A percentile compares a stretch with the other conserved stretches of the same genome.
Evolutionary conservation across 2,113 vertebrate genomes (phyloP).

Genomic region (Stigmatopora argus): DNA sequence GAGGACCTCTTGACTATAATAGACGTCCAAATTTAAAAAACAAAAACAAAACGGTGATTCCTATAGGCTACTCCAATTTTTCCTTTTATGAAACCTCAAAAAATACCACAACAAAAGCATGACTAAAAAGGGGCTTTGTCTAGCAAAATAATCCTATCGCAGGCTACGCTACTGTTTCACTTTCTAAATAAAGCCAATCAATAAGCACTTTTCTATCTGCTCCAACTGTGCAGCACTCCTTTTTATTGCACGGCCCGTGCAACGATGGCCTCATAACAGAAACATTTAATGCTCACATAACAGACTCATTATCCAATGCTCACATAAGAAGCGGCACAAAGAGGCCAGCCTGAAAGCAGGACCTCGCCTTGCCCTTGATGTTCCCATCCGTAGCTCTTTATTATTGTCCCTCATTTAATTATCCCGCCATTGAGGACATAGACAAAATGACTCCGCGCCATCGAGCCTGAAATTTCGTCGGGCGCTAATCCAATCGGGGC

Average conservation of each 20-base stretch:
- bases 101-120: no score
- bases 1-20: no score
- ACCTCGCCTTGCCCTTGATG: conserved; percentile 30
- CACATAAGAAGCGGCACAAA: not conserved
- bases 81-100: no score
- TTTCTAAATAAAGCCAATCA: conserved; percentile 19
- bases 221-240: conserved; percentile 38
- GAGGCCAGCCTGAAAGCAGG: conserved; percentile 19
- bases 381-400: conserved; percentile 44
- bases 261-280: conserved; percentile 11
- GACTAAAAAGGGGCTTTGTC: no score
- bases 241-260: conserved; percentile 28
- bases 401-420: conserved; percentile 60
- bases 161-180: not conserved
- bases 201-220: conserved; percentile 38
- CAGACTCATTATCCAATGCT: conserved; percentile 17
- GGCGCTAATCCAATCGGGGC: conserved; percentile 50
- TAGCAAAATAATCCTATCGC: not conserved
- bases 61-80: no score
- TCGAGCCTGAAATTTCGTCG: conserved; percentile 47
- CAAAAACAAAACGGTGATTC: no score
- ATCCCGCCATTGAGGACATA: conserved; percentile 41
- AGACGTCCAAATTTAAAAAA: no score
- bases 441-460: conserved; percentile 58
- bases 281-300: conserved; percentile 10